Conservation (phyloP, 2,888 invertebrate genomes). For the Baccha elongata region DNA sequence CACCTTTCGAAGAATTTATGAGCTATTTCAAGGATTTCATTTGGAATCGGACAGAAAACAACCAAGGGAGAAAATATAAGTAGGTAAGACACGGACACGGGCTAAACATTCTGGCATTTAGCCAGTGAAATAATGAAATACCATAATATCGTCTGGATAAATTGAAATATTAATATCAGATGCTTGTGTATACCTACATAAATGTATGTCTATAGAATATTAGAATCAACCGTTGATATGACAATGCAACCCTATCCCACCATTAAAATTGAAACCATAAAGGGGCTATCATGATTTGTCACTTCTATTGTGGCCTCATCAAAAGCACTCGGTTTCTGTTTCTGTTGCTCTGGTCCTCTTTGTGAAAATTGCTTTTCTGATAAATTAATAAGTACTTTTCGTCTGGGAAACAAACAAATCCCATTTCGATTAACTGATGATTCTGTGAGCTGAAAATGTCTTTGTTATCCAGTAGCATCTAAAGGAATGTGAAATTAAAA, state of each 20-base stretch:
- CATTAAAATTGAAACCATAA: conserved; percentile 36
- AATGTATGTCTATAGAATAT: not conserved
- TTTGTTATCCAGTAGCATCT: not conserved
- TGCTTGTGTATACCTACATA: conserved; percentile 21
- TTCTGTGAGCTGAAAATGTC: not conserved
- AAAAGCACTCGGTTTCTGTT: conserved; percentile 8
- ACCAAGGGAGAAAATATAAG: conserved; percentile 20
- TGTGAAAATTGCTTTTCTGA: conserved; percentile 41
- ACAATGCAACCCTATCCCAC: conserved; percentile 31
- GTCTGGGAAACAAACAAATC: conserved; percentile 29
- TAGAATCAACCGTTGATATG: conserved; percentile 15
- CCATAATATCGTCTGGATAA: conserved; percentile 64
- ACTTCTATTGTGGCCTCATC: conserved; percentile 44
- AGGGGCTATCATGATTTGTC: conserved; percentile 50
- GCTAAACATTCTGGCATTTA: conserved; percentile 53
- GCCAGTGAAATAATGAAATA: conserved; percentile 65
- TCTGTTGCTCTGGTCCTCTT: not conserved
- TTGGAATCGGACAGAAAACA: conserved; percentile 21
- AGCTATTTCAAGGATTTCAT: conserved; percentile 52
- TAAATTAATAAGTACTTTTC: conserved; percentile 55
- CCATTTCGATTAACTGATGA: conserved; percentile 26
- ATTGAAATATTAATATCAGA: conserved; percentile 65
- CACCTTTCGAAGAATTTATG: conserved; percentile 55
- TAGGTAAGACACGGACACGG: conserved; percentile 22
- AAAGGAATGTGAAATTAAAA: conserved; percentile 38